These are phyloP conservation scores for Diarsia dahlii DNA, from an alignment of 2,888 invertebrate species.

Conservation along the genomic window DNA sequence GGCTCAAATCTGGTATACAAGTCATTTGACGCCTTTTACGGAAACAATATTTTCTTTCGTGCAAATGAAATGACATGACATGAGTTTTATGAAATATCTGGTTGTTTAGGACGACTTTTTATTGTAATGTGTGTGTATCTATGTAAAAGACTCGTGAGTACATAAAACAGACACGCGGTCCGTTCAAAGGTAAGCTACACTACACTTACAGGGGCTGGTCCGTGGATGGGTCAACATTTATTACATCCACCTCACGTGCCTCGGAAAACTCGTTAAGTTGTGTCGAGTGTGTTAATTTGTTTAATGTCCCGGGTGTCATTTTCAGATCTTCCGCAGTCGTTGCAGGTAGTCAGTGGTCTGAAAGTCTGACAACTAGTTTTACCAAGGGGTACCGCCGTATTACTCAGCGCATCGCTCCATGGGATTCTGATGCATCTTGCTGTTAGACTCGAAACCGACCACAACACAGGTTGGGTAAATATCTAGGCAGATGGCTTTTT, in stretches of 20 bases:
- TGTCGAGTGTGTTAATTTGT: too few species aligned
- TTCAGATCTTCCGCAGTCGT: not conserved
- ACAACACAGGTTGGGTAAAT: not conserved
- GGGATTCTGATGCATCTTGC: not conserved
- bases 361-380: not conserved
- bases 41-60: constrained; percentile 4
- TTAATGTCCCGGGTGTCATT: not conserved
- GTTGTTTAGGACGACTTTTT: not conserved
- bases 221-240: not conserved
- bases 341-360: not conserved
- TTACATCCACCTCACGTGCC: not conserved
- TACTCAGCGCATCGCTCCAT: not conserved
- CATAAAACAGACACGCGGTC: not conserved
- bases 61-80: constrained; percentile 17
- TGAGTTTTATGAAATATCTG: constrained; percentile 5
- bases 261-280: not conserved
- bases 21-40: constrained; percentile 37
- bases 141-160: too few species aligned
- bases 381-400: not conserved
- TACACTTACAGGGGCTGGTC: not conserved
- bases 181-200: not conserved
- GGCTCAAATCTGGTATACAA: constrained; percentile 17
- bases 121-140: not conserved
- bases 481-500: not conserved
- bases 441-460: not conserved